Evolutionary conservation across 2,113 vertebrate genomes (phyloP).

Genomic region (Monarcha castaneiventris): DNA sequence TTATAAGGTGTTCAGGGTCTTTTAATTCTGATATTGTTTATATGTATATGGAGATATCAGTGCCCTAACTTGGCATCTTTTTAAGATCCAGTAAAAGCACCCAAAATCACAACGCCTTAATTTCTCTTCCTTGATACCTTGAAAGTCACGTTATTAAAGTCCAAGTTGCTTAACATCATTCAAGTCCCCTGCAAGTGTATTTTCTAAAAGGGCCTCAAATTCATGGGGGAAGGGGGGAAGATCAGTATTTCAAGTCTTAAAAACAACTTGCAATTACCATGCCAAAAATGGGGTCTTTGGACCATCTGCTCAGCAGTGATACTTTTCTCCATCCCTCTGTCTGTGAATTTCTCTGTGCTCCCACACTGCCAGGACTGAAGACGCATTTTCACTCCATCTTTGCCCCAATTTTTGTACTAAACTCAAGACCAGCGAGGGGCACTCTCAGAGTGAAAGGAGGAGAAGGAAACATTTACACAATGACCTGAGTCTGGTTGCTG

Average conservation of each 20-base stretch:
- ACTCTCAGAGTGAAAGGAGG: not conserved
- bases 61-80: not conserved
- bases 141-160: not conserved
- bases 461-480: not conserved
- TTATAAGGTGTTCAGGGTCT: not conserved
- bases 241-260: not conserved
- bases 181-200: not conserved
- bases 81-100: not conserved
- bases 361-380: not conserved
- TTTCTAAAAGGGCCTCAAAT: not conserved
- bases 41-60: not conserved
- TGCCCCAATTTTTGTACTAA: accelerated
- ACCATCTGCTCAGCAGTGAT: not conserved
- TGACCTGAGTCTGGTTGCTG: not conserved
- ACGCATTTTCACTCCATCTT: not conserved
- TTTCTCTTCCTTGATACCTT: not conserved
- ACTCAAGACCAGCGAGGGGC: not conserved
- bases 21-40: not conserved
- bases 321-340: not conserved
- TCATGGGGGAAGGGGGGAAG: not conserved
- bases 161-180: not conserved
- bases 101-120: not conserved
- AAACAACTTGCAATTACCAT: not conserved
- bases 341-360: not conserved
- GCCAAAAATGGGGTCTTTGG: not conserved